These are phyloP conservation scores for Ctenosaura bakeri DNA, from an alignment of 2,797 vertebrate species.

Conservation along the genomic window DNA sequence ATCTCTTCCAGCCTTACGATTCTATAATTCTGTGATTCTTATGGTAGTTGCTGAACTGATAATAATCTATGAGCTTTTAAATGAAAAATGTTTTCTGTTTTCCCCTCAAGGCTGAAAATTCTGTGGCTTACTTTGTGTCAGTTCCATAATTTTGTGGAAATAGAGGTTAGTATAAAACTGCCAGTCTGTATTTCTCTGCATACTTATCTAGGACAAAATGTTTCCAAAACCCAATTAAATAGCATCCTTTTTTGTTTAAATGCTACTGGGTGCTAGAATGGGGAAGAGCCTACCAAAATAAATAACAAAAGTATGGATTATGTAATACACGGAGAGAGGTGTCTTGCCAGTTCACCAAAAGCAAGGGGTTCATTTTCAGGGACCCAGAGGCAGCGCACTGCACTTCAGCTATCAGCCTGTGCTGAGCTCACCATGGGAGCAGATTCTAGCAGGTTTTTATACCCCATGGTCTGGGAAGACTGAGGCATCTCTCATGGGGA, in stretches of 20 bases:
- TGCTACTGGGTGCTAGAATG: not conserved
- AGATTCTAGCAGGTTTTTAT: too few species aligned
- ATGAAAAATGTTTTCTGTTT: constrained; percentile 26
- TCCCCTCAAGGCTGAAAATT: constrained; percentile 89
- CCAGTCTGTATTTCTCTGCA: rapidly evolving
- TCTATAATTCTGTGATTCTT: too few species aligned
- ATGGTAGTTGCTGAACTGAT: not conserved
- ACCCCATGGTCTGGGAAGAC: too few species aligned
- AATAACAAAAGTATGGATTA: not conserved
- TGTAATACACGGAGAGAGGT: not conserved
- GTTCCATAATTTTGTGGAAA: constrained; percentile 93
- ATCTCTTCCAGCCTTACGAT: too few species aligned
- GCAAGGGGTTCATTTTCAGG: too few species aligned
- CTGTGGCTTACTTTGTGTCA: constrained; percentile 98
- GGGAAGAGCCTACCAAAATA: not conserved
- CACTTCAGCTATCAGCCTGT: too few species aligned
- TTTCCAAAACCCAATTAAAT: not conserved
- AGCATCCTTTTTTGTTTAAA: not conserved
- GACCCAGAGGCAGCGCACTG: too few species aligned
- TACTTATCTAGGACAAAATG: not conserved
- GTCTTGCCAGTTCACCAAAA: too few species aligned
- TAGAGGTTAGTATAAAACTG: constrained; percentile 87
- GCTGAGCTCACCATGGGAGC: too few species aligned
- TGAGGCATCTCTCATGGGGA: too few species aligned
- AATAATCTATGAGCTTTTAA: not conserved